phyloP scores from a whole-genome alignment of 2,888 invertebrate species.

The Conchocele bisecta region DNA sequence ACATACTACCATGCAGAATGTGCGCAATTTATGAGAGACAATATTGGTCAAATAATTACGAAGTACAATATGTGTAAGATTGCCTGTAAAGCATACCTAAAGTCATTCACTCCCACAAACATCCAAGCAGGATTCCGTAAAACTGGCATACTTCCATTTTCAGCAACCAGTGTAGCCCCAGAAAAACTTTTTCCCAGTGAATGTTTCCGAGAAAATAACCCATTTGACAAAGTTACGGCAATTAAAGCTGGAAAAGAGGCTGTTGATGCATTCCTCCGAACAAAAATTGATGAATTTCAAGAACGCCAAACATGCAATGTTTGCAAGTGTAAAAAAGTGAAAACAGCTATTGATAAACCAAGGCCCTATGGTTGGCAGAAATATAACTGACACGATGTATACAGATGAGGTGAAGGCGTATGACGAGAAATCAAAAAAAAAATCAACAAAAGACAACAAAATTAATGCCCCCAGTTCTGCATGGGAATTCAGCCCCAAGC shows the following conservation, averaged over 20 bases:
- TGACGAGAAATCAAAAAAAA: too few relatives aligned
- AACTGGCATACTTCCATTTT: background rate
- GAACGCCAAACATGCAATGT: too few relatives aligned
- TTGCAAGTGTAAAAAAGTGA: too few relatives aligned
- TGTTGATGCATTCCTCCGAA: background rate
- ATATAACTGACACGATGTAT: too few relatives aligned
- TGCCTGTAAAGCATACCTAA: background rate
- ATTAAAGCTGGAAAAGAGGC: background rate
- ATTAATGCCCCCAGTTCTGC: too few relatives aligned
- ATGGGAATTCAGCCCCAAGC: too few relatives aligned
- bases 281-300: background rate
- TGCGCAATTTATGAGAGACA: constrained; percentile 7
- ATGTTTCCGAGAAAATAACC: background rate
- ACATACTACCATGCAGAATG: constrained; percentile 25
- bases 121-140: background rate
- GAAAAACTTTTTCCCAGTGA: background rate
- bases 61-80: constrained; percentile 6
- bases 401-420: too few relatives aligned
- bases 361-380: too few relatives aligned
- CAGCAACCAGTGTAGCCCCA: background rate
- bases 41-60: constrained; percentile 17
- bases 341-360: too few relatives aligned
- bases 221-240: background rate
- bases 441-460: too few relatives aligned
- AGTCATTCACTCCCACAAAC: background rate